Conservation (phyloP, 2,113 vertebrate genomes). For the Cyprinodon brontotheroides region DNA sequence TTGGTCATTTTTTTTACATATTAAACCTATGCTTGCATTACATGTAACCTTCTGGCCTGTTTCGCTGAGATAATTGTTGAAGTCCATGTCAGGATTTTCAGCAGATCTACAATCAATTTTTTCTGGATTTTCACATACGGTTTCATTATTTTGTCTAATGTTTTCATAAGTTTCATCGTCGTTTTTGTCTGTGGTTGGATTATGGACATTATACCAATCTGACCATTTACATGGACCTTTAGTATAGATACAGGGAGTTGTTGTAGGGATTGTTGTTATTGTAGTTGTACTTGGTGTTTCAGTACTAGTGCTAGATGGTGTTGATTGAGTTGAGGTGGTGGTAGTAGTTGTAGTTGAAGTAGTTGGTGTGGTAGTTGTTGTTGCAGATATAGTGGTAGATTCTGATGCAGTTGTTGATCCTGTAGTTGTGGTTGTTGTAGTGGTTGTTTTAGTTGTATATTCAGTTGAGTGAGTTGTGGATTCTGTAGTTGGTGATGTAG, state of each 20-base stretch:
- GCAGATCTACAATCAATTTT: conserved; percentile 41
- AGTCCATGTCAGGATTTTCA: neutral
- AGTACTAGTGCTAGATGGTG: neutral
- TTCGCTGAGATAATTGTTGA: neutral
- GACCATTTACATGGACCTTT: conserved; percentile 49
- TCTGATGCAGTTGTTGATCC: neutral
- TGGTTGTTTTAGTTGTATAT: neutral
- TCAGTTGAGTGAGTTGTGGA: neutral
- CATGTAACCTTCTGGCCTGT: conserved; percentile 43
- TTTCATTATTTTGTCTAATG: conserved; percentile 31
- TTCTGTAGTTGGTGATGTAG: neutral
- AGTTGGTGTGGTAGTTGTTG: neutral
- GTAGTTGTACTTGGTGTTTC: neutral
- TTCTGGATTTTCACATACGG: conserved; percentile 19
- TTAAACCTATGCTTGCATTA: neutral
- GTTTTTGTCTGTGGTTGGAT: conserved; percentile 4
- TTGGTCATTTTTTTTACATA: too few relatives aligned
- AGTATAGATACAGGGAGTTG: conserved; percentile 8
- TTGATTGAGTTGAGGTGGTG: neutral
- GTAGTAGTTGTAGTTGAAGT: neutral
- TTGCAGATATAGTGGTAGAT: neutral
- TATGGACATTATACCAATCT: conserved; percentile 58
- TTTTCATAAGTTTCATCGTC: conserved; percentile 69
- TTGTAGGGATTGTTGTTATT: neutral
- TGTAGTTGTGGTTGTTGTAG: neutral